Evolutionary conservation across 2,888 invertebrate genomes (phyloP).

Genomic region (Operophtera brumata): DNA sequence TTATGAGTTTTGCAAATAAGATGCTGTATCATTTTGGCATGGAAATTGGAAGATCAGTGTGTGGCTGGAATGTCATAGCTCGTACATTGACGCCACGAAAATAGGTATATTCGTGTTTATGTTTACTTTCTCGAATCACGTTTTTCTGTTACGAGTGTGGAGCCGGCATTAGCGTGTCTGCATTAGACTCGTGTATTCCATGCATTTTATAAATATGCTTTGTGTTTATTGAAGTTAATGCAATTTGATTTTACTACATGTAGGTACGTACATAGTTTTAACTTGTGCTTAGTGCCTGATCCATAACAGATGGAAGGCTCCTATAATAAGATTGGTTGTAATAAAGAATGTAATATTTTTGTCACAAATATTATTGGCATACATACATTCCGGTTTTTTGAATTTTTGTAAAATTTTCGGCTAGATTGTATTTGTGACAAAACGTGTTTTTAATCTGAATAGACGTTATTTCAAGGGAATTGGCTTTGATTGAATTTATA

Average conservation of each 20-base stretch:
- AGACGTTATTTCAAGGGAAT: slow-evolving; percentile 41
- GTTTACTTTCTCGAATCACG: no score
- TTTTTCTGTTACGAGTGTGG: neutral
- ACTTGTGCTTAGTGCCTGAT: slow-evolving; percentile 10
- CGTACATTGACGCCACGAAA: no score
- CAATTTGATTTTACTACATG: neutral
- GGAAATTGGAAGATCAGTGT: no score
- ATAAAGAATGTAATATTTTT: slow-evolving; percentile 14
- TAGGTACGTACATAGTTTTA: neutral
- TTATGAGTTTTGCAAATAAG: neutral
- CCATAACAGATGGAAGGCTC: slow-evolving; percentile 3
- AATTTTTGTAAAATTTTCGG: slow-evolving; percentile 32
- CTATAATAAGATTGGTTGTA: slow-evolving; percentile 11
- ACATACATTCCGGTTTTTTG: slow-evolving; percentile 46
- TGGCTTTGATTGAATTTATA: slow-evolving; percentile 6
- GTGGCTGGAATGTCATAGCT: no score
- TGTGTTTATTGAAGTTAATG: slow-evolving; percentile 2
- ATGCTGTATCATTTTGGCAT: no score
- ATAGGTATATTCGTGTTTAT: no score
- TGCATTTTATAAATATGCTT: neutral
- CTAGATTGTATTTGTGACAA: slow-evolving; percentile 38
- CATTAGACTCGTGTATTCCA: slow-evolving; percentile 4
- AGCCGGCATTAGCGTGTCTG: neutral
- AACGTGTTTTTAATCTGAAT: slow-evolving; percentile 41
- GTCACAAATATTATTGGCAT: slow-evolving; percentile 34